Conservation (phyloP, 30 jellyfish, hydroid and myxozoan species). For the Pelagia noctiluca region DNA sequence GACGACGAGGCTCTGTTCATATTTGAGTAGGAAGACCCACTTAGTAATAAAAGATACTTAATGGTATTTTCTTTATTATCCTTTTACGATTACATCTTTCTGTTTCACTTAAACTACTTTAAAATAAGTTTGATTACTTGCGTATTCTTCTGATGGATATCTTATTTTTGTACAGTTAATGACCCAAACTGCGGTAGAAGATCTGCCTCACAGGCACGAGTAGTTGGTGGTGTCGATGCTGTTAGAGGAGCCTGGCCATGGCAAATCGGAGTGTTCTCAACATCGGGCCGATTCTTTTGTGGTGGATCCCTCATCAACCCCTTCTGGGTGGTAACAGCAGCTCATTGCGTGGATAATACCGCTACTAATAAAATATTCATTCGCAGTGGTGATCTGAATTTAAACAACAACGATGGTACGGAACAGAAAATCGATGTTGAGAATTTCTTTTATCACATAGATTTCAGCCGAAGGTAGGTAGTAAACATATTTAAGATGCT, state of each 20-base stretch:
- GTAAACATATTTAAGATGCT: no score
- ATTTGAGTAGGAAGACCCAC: no score
- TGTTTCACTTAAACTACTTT: neutral
- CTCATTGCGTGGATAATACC: neutral
- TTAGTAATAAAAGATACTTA: no score
- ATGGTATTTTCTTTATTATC: neutral
- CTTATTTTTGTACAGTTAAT: no score
- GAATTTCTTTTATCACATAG: conserved; percentile 22
- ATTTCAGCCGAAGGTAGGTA: conserved; percentile 3
- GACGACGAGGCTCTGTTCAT: no score
- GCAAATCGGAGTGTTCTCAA: conserved; percentile 49
- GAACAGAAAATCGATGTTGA: conserved; percentile 44
- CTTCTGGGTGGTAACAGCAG: conserved; percentile 2
- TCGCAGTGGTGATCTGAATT: conserved; percentile 46
- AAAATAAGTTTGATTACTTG: no score
- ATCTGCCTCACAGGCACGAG: conserved; percentile 50
- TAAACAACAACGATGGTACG: conserved; percentile 36
- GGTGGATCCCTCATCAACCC: conserved; percentile 12
- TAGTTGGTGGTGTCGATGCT: conserved; percentile 60
- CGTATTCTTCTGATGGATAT: no score
- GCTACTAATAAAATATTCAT: conserved; percentile 3
- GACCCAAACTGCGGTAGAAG: conserved; percentile 37
- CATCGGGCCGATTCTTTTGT: conserved; percentile 8
- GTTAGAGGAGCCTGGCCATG: conserved; percentile 77
- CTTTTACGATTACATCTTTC: neutral